Conservation (phyloP, 2,113 vertebrate genomes). For the Dolichallabes microphthalmus region DNA sequence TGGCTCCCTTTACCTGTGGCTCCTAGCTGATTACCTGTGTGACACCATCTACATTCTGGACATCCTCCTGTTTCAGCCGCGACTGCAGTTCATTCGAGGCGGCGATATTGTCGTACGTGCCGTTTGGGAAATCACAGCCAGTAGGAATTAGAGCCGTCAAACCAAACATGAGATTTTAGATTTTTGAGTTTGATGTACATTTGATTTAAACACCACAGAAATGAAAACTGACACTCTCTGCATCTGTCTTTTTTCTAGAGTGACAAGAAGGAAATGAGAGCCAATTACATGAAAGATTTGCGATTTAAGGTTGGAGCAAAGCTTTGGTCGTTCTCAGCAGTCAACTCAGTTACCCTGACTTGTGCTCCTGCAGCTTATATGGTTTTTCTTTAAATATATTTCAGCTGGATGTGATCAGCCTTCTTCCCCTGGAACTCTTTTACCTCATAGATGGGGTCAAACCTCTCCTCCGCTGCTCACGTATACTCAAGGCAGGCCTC, state of each 20-base stretch:
- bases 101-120: slow-evolving; percentile 92
- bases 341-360: background rate
- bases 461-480: slow-evolving; percentile 85
- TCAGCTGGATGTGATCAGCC: slow-evolving; percentile 86
- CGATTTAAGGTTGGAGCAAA: slow-evolving; percentile 84
- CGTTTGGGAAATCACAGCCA: background rate
- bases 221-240: background rate
- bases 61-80: slow-evolving; percentile 84
- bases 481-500: slow-evolving; percentile 84
- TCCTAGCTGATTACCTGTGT: slow-evolving; percentile 86
- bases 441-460: slow-evolving; percentile 89
- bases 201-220: background rate
- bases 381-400: slow-evolving; percentile 50
- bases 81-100: slow-evolving; percentile 87
- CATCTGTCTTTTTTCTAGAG: slow-evolving; percentile 66
- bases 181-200: background rate
- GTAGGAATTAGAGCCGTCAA: background rate
- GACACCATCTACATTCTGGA: slow-evolving; percentile 92
- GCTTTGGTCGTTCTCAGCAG: background rate
- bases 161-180: too few relatives aligned
- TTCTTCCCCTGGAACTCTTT: slow-evolving; percentile 89
- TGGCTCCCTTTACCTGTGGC: slow-evolving; percentile 82
- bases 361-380: background rate
- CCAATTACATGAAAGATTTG: slow-evolving; percentile 83
- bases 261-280: slow-evolving; percentile 86